Base-by-base conservation (phyloP, 2,797 vertebrate genomes). In the Siniperca obscura region DNA sequence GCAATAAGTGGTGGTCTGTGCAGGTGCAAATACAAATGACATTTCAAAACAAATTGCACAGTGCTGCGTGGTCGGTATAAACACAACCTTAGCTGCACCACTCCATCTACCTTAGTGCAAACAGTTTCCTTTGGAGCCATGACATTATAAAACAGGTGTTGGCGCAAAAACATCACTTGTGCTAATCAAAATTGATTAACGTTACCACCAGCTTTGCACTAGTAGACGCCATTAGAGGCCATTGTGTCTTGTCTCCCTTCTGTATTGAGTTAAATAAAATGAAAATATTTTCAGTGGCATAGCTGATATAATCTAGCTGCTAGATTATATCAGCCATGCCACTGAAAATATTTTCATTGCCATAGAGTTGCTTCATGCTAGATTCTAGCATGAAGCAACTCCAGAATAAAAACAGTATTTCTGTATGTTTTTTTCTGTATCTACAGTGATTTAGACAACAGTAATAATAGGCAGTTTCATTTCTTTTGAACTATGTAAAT, bases 141-240 rank as follows among this genome's bases (percentile, higher is more conserved):
- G 8, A 34, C 64, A 69, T 69, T 22, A 25, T 38, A 64, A 22
- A 66, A 70, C 56, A 74, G n/a, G 36, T 72, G 71, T 62, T 22
- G n/a, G 25, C 38, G 36, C n/a, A 72, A 55, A 80, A 56, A 50
- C 65, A 30, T 40, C 17, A 59, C 50, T 27, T 57, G 48, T 53
- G 27, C 21, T 1, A n/a, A 46, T 46, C 14, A 53, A 21, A 74
- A 52, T 14, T 21, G 27, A 19, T 48, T 65, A 10, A 55, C 10
- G 19, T 65, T 40, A 13, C n/a, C 48, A 36, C 30, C 25, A 44
- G 48, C 22, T 46, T 68, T 59, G 40, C 17, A 72, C 25, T 34
- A 57, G 30, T 34, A 50, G 7, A 53, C 0, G 4, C 55, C 38
- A 14, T 40, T 70, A 34, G 34, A 60, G 16, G 17, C 38, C n/a